Base-by-base conservation (phyloP, 2,113 vertebrate species). In the Rhinopomastus cyanomelas region DNA sequence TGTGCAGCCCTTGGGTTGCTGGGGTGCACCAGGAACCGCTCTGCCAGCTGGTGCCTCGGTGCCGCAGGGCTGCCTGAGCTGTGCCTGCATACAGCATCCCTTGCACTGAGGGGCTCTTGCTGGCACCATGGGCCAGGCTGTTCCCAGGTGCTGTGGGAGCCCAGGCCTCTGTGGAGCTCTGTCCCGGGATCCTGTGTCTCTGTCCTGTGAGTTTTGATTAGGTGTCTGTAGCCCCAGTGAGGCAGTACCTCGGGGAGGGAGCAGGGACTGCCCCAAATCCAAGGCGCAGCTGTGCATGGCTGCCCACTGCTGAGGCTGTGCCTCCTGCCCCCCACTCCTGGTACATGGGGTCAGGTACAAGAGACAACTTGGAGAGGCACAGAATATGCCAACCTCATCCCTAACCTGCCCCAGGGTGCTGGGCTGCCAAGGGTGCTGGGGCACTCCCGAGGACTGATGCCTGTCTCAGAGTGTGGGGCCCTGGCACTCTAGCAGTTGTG, bases 241-340 rank as follows among this genome's bases (percentile, higher is more conserved):
- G 82, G 60, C 20, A 66, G 12, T 39, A 3, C 30, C 48, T 60
- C 75, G 32, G 83, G 76, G 61, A 52, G 27, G 36, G 44, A 51
- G 67, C 0, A 0, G 80, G 14, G 13, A 0, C 57, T 55, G 61
- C 34, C 60, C 62, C 16, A 1, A 1, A 19, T 3, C 48, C 0
- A 0, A 21, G 46, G 42, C 20, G 16, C 3, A n/a, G 17, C 39
- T 3, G 1, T 21, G n/a, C 34, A 2, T 2, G 23, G 36, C 17
- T 9, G 39, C 30, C 34, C 0, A 4, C 67, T 59, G 83, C 56
- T 3, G 2, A 48, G 42, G 12, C 36, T 12, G 14, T 21, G 74
- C n/a, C 52, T 71, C 13, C 25, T 11, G 29, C 6, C 1, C 74
- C 46, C 17, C 0, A 13, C n/a, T 13, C n/a, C 67, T 37, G 27